These are phyloP conservation scores for Ips typographus DNA, from an alignment of 1,140 invertebrate species.

Conservation along the genomic window DNA sequence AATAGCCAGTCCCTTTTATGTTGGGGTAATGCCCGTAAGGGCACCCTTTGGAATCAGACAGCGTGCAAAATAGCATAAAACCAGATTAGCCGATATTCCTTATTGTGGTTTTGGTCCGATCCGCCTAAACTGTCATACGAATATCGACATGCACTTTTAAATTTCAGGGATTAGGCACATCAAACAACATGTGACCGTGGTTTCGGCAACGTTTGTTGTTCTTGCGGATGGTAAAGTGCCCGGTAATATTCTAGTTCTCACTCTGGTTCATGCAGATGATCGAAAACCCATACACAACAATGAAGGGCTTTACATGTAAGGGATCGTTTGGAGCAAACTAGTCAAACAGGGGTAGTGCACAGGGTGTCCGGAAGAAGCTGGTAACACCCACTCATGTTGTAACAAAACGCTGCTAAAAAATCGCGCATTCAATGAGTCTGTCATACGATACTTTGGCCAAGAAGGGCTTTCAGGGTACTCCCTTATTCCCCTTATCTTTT, in stretches of 20 bases:
- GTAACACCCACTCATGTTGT: slow-evolving; percentile 41
- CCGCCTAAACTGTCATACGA: slow-evolving; percentile 37
- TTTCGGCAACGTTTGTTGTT: too few relatives aligned
- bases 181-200: too few relatives aligned
- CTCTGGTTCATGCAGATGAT: too few relatives aligned
- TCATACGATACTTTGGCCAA: slow-evolving; percentile 42
- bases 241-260: too few relatives aligned
- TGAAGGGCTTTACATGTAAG: neutral
- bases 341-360: slow-evolving; percentile 25
- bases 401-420: slow-evolving; percentile 46
- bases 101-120: slow-evolving; percentile 21
- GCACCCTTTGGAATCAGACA: slow-evolving; percentile 27
- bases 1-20: slow-evolving; percentile 8
- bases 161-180: neutral
- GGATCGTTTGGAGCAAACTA: slow-evolving; percentile 1
- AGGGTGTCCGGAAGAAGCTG: slow-evolving; percentile 44
- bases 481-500: slow-evolving; percentile 40
- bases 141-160: slow-evolving; percentile 38
- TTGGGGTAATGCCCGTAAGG: slow-evolving; percentile 31
- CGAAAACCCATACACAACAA: too few relatives aligned
- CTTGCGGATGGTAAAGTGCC: too few relatives aligned
- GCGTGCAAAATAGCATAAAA: slow-evolving; percentile 27
- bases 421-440: slow-evolving; percentile 43
- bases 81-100: slow-evolving; percentile 13
- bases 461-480: slow-evolving; percentile 38